Evolutionary conservation across 2,797 vertebrate genomes (phyloP).

Genomic region (Rhabdophis nuchalis): DNA sequence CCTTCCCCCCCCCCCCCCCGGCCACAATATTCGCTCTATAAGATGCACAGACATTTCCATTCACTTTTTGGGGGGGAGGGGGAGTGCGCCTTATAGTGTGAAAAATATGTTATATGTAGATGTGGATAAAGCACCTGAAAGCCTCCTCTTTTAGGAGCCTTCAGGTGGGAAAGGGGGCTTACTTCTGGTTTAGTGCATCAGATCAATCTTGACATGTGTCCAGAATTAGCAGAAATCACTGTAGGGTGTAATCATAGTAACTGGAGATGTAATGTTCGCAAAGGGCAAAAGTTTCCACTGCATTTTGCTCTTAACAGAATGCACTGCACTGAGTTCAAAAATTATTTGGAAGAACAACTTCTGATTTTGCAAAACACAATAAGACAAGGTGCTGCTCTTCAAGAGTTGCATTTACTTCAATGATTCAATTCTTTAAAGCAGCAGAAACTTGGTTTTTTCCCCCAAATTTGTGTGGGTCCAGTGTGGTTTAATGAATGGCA

Average conservation of each 20-base stretch:
- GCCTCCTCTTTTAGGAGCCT: not conserved
- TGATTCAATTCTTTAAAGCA: not conserved
- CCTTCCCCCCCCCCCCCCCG: too few species aligned
- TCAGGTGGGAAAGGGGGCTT: not conserved
- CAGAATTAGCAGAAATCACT: not conserved
- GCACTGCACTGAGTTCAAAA: not conserved
- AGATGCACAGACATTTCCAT: too few species aligned
- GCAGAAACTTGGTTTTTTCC: not conserved
- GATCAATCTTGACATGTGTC: not conserved
- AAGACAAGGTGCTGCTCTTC: not conserved
- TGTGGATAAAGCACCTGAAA: not conserved
- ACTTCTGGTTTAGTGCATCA: not conserved
- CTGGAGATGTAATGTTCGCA: not conserved
- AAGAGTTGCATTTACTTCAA: not conserved
- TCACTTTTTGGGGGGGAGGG: too few species aligned
- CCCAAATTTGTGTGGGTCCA: not conserved
- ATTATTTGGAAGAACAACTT: not conserved
- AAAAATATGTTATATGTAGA: not conserved
- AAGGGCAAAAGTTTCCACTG: not conserved
- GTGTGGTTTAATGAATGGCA: not conserved
- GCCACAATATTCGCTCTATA: too few species aligned
- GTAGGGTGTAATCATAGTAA: not conserved
- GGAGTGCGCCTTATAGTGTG: too few species aligned
- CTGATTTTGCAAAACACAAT: not conserved
- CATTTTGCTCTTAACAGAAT: not conserved